These are phyloP conservation scores for Charadrius vociferus DNA, from an alignment of 2,113 vertebrate species.

Conservation along the genomic window DNA sequence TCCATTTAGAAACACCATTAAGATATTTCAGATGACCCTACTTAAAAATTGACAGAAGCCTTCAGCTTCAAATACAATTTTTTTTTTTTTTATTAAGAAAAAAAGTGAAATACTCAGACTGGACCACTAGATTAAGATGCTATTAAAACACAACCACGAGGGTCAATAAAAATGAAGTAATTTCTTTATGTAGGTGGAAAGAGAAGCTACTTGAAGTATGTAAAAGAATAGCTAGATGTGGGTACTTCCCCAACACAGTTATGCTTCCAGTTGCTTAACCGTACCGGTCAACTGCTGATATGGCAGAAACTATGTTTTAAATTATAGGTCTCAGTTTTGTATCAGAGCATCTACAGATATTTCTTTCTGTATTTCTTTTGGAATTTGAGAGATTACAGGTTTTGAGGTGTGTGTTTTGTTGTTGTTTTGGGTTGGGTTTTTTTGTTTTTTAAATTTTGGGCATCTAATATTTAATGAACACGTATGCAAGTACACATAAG, in stretches of 20 bases:
- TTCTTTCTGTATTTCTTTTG: not conserved
- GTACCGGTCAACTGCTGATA: not conserved
- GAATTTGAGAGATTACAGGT: not conserved
- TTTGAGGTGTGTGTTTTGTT: not conserved
- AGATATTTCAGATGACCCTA: not conserved
- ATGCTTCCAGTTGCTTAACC: not conserved
- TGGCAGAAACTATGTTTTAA: not conserved
- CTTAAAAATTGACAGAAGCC: slow-evolving; percentile 10
- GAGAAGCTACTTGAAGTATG: not conserved
- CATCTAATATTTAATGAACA: not conserved
- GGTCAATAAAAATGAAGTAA: not conserved
- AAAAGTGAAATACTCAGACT: slow-evolving; percentile 23
- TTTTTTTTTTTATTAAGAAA: slow-evolving; percentile 1
- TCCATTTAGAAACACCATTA: not conserved
- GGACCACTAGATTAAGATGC: slow-evolving; percentile 14
- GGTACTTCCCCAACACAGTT: not conserved
- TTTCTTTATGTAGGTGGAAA: not conserved
- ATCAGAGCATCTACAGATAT: slow-evolving; percentile 3
- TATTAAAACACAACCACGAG: slow-evolving; percentile 7
- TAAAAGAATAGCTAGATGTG: not conserved
- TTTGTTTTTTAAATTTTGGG: not conserved
- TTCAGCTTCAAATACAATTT: not conserved
- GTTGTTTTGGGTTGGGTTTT: not conserved
- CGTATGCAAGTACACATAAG: not conserved
- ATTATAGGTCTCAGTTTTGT: not conserved